phyloP scores from a whole-genome alignment of 2,888 invertebrate species.

The Ypsolopha scabrella region DNA sequence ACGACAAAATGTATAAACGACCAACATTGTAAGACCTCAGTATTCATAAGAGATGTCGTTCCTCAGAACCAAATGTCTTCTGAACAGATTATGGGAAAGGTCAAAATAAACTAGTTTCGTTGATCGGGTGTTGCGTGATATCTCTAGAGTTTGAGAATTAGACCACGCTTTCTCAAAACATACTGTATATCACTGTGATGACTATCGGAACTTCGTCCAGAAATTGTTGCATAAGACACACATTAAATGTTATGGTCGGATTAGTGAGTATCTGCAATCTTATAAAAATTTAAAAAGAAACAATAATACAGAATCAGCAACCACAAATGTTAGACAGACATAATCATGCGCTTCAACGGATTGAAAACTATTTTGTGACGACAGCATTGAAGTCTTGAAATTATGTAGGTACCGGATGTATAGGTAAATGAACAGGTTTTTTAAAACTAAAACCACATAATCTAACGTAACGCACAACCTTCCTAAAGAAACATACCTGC shows the following conservation, averaged over 20 bases:
- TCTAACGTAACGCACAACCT: no score
- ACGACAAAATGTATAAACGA: not conserved
- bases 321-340: not conserved
- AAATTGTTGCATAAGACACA: not conserved
- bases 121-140: not conserved
- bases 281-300: not conserved
- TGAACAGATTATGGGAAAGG: not conserved
- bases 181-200: not conserved
- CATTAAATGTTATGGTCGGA: no score
- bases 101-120: not conserved
- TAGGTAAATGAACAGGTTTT: no score
- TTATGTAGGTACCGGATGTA: no score
- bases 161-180: constrained; percentile 1
- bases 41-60: no score
- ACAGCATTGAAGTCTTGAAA: no score
- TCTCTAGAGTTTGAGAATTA: not conserved
- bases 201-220: not conserved
- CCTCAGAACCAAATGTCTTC: not conserved
- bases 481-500: no score
- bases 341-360: not conserved
- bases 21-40: not conserved
- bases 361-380: not conserved
- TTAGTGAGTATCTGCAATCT: no score
- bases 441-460: no score
- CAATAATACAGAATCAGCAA: not conserved